Percentiles rank a stretch among this genome's conserved stretches.
phyloP scores from a whole-genome alignment of 2,113 vertebrate genomes.

The Rhabdomys dilectus region DNA sequence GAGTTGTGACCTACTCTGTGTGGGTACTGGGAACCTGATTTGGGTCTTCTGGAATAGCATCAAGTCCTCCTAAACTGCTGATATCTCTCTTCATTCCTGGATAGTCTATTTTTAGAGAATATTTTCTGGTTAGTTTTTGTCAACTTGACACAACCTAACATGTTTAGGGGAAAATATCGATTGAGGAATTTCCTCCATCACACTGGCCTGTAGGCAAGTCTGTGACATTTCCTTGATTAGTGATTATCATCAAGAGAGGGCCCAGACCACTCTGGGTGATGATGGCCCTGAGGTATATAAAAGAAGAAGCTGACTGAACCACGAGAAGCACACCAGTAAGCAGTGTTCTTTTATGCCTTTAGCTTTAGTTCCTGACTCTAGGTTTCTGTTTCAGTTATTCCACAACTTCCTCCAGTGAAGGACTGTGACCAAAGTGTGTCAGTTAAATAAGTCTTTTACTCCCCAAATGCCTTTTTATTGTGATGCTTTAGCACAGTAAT shows the following conservation, averaged over 20 bases:
- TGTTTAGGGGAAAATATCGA: neutral
- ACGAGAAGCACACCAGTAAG: neutral
- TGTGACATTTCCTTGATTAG: neutral
- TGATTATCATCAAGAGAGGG: neutral
- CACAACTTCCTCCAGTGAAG: neutral
- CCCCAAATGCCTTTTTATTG: neutral
- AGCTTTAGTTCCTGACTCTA: neutral
- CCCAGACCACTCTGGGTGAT: neutral
- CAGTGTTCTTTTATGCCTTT: neutral
- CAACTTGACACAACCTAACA: neutral
- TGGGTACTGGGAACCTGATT: neutral
- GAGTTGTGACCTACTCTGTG: no score
- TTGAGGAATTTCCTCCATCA: neutral
- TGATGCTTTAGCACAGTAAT: neutral
- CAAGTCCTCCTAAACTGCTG: neutral
- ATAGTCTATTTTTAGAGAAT: constrained; percentile 43
- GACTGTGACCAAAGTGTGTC: neutral
- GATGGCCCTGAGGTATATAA: neutral
- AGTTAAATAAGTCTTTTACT: neutral
- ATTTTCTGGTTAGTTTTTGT: neutral
- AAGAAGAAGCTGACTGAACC: neutral
- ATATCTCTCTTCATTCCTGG: neutral
- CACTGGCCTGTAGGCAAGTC: neutral
- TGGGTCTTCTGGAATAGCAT: neutral
- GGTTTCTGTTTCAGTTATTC: neutral